Evolutionary conservation across 2,113 vertebrate species (phyloP), one percentile per base, ranked within the genome.

Genomic region (Platichthys stellatus): DNA sequence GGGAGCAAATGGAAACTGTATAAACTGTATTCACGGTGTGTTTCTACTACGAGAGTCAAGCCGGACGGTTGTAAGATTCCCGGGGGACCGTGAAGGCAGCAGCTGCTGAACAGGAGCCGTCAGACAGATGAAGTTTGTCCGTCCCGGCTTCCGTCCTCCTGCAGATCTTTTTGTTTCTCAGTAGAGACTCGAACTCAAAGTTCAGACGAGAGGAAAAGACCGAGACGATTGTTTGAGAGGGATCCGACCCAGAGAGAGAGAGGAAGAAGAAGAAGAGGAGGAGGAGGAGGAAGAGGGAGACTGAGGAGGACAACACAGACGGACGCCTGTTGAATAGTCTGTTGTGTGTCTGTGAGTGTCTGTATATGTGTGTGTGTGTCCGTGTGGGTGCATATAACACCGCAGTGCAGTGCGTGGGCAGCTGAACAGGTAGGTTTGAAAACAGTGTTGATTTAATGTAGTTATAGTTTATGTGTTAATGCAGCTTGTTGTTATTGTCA

Each of bases 71-170:
- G 17, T 51, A 66, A 78, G 65, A 0, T 68, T 62, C 10, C 18
- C 14, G 51, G 1, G 62, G 23, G 78, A n/a, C 62, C 80, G 0
- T 85, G 85, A 92, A 92, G 38, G 88, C 88, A 84, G 18, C 91
- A 77, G 18, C 51, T n/a, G 62, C 47, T 3, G 67, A 74, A 54
- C 82, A 78, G 82, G 79, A 88, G 76, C 78, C 2, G 65, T 2
- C 51, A 54, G 20, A 12, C 20, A 0, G 47, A 51, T 12, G 63
- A 93, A 92, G 91, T 94, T 93, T 93, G 91, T 92, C 92, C 90
- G 21, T 49, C 59, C 76, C 53, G 53, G n/a, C 53, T 23, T 21
- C 53, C 47, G 14, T 51, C 47, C 14, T 1, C 17, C 47, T 51
- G 47, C 47, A 5, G 47, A 51, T 18, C 47, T 51, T 51, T 51